These are phyloP conservation scores for Cephalopachus bancanus DNA, from an alignment of 2,797 vertebrate species.

Conservation along the genomic window DNA sequence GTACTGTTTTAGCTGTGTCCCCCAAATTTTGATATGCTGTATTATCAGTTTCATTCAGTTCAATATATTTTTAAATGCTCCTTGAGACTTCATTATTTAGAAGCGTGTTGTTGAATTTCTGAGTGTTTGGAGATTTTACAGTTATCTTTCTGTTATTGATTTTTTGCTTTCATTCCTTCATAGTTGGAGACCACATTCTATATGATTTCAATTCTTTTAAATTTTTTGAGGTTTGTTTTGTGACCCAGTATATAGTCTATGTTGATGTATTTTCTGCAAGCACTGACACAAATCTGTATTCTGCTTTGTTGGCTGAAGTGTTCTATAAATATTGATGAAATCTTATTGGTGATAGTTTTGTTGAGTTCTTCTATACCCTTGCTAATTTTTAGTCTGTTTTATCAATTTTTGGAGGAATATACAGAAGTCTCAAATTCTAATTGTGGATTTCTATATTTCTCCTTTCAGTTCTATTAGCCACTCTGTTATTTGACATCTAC, in stretches of 20 bases:
- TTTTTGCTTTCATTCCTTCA: background rate
- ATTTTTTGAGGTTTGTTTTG: background rate
- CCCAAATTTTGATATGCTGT: background rate
- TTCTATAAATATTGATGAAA: background rate
- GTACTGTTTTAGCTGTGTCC: background rate
- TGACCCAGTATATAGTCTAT: background rate
- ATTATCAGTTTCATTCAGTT: background rate
- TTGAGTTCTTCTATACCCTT: background rate
- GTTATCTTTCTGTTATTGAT: background rate
- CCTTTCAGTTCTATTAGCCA: background rate
- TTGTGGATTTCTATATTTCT: background rate
- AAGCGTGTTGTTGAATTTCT: background rate
- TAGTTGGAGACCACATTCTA: background rate
- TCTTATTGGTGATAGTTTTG: background rate
- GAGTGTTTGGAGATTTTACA: background rate
- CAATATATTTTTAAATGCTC: background rate
- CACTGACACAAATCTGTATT: background rate
- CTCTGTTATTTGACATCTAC: background rate
- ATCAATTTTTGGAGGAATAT: background rate
- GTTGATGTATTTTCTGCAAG: background rate
- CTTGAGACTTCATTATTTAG: background rate
- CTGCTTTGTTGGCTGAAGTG: background rate
- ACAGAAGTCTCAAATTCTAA: background rate
- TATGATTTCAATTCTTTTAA: background rate
- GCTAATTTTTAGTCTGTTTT: background rate